phyloP scores from a whole-genome alignment of 2,113 vertebrate species.

The Orientallactaga bullata region DNA sequence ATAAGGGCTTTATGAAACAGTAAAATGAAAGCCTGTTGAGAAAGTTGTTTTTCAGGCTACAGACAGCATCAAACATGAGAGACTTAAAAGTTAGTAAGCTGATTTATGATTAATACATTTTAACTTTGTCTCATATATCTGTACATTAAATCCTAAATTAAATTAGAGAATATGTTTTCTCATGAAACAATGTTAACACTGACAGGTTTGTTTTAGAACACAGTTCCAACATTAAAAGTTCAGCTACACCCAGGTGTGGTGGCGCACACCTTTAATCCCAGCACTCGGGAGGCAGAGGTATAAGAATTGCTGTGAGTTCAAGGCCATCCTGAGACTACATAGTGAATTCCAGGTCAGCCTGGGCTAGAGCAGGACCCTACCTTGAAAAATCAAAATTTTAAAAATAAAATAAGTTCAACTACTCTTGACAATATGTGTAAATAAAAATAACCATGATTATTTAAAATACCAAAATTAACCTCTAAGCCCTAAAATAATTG shows the following conservation, averaged over 20 bases:
- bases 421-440: not conserved
- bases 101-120: slow-evolving; percentile 7
- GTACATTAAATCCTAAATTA: slow-evolving; percentile 33
- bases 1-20: not conserved
- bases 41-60: not conserved
- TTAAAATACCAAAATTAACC: slow-evolving; percentile 29
- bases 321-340: no score
- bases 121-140: slow-evolving; percentile 45
- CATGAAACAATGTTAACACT: slow-evolving; percentile 3
- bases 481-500: not conserved
- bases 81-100: not conserved
- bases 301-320: no score
- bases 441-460: not conserved
- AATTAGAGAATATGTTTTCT: slow-evolving; percentile 27
- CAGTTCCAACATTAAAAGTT: slow-evolving; percentile 18
- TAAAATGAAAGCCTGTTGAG: not conserved
- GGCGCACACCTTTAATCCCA: no score
- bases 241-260: not conserved
- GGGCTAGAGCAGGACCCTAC: no score
- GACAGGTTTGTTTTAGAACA: slow-evolving; percentile 30
- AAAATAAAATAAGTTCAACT: no score
- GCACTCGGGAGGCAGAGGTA: no score
- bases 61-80: not conserved
- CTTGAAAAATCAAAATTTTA: no score
- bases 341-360: no score